Percentiles rank a stretch among this genome's conserved stretches.
Conservation (phyloP, 2,113 vertebrate species). For the Gracilinanus agilis region DNA sequence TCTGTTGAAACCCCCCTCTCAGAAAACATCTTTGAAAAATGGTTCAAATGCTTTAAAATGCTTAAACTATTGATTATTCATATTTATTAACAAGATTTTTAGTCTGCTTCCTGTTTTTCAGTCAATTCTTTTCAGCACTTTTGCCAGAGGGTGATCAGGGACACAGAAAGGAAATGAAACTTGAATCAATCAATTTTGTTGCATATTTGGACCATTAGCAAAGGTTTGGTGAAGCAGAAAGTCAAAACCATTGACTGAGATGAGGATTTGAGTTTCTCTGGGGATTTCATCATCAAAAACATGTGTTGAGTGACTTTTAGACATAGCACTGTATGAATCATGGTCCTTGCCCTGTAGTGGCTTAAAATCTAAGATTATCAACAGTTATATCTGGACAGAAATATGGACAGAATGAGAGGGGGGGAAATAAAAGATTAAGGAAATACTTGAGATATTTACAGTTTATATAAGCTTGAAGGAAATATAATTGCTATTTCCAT, state of each 20-base stretch:
- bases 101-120: not conserved
- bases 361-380: not conserved
- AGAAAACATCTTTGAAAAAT: not conserved
- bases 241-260: constrained; percentile 20
- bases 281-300: constrained; percentile 5
- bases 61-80: not conserved
- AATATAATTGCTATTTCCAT: constrained; percentile 7
- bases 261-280: not conserved
- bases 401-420: not conserved
- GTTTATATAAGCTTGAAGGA: not conserved
- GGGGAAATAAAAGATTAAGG: not conserved
- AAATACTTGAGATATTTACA: not conserved
- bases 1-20: not conserved
- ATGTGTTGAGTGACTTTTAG: constrained; percentile 21
- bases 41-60: not conserved
- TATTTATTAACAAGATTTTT: not conserved
- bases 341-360: not conserved
- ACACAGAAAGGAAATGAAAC: constrained; percentile 31
- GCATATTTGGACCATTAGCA: constrained; percentile 14
- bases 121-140: not conserved
- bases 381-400: not conserved
- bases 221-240: not conserved
- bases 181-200: constrained; percentile 22
- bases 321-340: not conserved
- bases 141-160: constrained; percentile 2